phyloP scores from a whole-genome alignment of 2,797 vertebrate genomes.

The Fringilla coelebs region DNA sequence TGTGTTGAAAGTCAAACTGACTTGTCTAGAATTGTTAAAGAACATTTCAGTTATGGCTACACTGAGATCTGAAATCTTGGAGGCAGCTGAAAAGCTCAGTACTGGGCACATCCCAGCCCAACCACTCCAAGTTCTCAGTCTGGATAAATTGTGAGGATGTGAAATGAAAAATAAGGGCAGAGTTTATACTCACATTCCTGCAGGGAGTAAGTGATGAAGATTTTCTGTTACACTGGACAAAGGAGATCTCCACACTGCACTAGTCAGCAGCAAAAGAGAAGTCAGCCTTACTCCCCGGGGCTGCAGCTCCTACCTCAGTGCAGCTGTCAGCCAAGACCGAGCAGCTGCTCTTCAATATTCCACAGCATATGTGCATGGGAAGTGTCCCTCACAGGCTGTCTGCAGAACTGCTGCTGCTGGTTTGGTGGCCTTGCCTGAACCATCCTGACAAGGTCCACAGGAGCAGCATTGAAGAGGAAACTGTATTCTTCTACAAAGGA shows the following conservation, averaged over 20 bases:
- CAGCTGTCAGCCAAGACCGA: slow-evolving; percentile 11
- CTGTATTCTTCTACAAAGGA: neutral
- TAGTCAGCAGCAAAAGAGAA: neutral
- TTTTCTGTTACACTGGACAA: neutral
- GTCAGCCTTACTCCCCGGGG: neutral
- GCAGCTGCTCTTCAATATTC: slow-evolving; percentile 7
- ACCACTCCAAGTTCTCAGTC: neutral
- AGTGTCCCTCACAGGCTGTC: rapidly evolving
- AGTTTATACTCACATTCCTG: neutral
- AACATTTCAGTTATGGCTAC: neutral
- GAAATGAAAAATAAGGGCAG: neutral
- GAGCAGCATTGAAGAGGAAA: rapidly evolving
- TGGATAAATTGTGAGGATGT: neutral
- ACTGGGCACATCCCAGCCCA: neutral
- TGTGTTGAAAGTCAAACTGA: neutral
- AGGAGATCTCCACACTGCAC: neutral
- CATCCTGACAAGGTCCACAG: neutral
- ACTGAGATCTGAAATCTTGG: neutral
- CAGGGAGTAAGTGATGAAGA: neutral
- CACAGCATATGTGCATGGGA: neutral
- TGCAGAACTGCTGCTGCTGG: neutral
- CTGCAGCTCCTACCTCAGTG: neutral
- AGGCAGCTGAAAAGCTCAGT: neutral
- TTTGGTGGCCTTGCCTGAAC: neutral
- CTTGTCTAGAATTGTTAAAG: neutral